phyloP scores from a whole-genome alignment of 1,140 invertebrate genomes.

The Copidosoma floridanum region DNA sequence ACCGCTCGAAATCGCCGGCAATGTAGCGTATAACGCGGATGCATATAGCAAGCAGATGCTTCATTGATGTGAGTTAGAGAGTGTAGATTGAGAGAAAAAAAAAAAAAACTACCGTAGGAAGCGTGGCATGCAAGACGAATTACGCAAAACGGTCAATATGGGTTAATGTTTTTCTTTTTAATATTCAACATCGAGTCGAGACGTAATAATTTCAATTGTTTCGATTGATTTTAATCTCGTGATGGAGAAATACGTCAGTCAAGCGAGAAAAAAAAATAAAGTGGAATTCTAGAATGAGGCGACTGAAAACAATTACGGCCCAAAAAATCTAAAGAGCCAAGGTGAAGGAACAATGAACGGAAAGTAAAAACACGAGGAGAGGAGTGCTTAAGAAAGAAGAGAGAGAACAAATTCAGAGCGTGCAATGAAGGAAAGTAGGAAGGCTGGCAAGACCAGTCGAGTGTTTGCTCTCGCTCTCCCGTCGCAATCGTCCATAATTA shows the following conservation, averaged over 20 bases:
- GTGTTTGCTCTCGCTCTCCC: conserved; percentile 11
- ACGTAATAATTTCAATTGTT: conserved; percentile 15
- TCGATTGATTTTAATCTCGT: too few species aligned
- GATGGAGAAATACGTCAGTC: too few species aligned
- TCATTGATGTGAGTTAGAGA: conserved; percentile 40
- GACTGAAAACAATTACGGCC: too few species aligned
- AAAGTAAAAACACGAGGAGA: neutral
- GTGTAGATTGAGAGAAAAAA: conserved; percentile 33
- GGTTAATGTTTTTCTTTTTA: conserved; percentile 39
- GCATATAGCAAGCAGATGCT: conserved; percentile 3
- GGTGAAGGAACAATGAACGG: neutral
- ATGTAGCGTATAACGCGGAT: too few species aligned
- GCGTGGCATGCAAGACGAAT: conserved; percentile 56
- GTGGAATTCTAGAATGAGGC: neutral
- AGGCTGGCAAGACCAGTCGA: conserved; percentile 25
- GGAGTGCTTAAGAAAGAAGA: conserved; percentile 3
- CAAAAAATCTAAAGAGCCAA: neutral
- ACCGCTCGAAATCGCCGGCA: too few species aligned
- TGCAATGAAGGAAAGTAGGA: conserved; percentile 29
- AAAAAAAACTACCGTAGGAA: conserved; percentile 56
- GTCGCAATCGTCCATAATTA: too few species aligned
- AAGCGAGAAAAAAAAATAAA: neutral
- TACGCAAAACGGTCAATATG: conserved; percentile 52
- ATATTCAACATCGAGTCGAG: conserved; percentile 10
- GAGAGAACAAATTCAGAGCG: conserved; percentile 18